Conservation (phyloP, 2,113 vertebrate genomes). For the Sphyrna mokarran region DNA sequence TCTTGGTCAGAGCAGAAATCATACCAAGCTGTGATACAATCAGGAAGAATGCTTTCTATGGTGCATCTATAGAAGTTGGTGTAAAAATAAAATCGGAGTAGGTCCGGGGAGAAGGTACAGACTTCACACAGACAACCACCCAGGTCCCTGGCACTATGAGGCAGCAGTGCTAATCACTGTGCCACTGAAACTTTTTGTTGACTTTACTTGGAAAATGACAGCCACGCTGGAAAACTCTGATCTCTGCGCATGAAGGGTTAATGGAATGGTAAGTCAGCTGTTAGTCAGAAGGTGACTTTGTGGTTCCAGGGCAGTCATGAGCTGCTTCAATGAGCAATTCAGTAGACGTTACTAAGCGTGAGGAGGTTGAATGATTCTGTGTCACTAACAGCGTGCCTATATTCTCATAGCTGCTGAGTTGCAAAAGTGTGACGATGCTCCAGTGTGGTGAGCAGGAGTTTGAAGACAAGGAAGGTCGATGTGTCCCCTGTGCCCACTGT, state of each 20-base stretch:
- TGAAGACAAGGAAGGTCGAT: constrained; percentile 41
- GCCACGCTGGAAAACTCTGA: neutral
- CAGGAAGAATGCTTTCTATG: no score
- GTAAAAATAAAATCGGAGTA: no score
- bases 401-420: constrained; percentile 46
- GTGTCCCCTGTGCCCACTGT: constrained; percentile 58
- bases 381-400: neutral
- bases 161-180: no score
- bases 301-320: neutral
- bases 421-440: constrained; percentile 47
- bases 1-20: no score
- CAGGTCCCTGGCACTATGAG: no score
- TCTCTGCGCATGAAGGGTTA: neutral
- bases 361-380: neutral
- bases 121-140: no score
- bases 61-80: no score
- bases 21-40: no score
- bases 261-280: constrained; percentile 7
- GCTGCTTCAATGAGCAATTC: neutral
- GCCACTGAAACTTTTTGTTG: no score
- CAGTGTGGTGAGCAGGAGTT: constrained; percentile 48
- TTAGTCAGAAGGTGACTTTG: neutral
- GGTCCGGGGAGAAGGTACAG: no score
- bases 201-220: neutral
- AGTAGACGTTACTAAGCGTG: no score